These are phyloP conservation scores for Agrotis segetum DNA, from an alignment of 2,888 invertebrate species.

Conservation along the genomic window DNA sequence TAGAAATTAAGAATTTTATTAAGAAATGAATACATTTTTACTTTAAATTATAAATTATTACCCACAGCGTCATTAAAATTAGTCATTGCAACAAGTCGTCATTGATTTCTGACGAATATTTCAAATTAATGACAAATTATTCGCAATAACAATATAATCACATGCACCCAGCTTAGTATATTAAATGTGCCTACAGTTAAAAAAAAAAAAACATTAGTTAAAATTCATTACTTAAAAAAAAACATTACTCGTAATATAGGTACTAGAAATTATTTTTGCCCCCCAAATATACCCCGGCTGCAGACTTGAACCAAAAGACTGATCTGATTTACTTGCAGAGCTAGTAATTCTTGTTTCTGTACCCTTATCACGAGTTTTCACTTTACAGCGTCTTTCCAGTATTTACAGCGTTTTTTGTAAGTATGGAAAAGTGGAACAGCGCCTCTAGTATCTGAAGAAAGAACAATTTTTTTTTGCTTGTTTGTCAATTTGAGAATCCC, in stretches of 20 bases:
- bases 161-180: constrained; percentile 71
- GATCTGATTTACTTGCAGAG: constrained; percentile 7
- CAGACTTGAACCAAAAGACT: constrained; percentile 16
- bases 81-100: constrained; percentile 88
- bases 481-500: no score
- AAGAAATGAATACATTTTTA: constrained; percentile 49
- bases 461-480: no score
- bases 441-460: no score
- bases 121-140: constrained; percentile 85
- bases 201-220: constrained; percentile 21
- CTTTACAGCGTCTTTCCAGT: no score
- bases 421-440: no score
- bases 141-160: constrained; percentile 79
- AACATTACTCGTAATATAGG: constrained; percentile 7
- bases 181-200: constrained; percentile 32
- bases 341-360: constrained; percentile 60
- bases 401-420: no score
- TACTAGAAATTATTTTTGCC: not conserved
- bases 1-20: constrained; percentile 44
- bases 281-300: no score
- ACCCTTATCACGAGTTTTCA: no score
- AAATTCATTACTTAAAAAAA: no score
- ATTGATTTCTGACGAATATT: constrained; percentile 56
- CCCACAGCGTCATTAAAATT: constrained; percentile 65
- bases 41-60: constrained; percentile 69